Conservation (phyloP, 2,888 invertebrate species). For the Boloria selene region DNA sequence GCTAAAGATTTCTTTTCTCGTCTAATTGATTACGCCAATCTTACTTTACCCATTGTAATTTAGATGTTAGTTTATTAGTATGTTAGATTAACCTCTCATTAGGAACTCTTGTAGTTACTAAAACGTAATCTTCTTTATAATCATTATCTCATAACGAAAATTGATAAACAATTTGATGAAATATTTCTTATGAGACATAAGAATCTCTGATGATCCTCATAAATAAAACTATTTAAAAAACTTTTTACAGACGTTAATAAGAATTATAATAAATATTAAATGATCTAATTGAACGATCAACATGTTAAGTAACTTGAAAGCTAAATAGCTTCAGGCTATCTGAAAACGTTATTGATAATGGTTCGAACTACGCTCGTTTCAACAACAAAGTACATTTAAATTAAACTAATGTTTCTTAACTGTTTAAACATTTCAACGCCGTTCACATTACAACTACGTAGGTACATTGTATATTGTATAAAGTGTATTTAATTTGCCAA, state of each 20-base stretch:
- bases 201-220: background rate
- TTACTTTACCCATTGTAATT: conserved; percentile 13
- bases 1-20: conserved; percentile 4
- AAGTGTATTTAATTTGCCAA: too few species aligned
- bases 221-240: too few species aligned
- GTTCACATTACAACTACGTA: too few species aligned
- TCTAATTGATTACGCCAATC: conserved; percentile 10
- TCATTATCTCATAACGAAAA: background rate
- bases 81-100: conserved; percentile 11
- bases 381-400: conserved; percentile 3
- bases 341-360: background rate
- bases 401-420: background rate
- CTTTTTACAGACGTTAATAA: too few species aligned
- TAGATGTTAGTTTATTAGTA: too few species aligned
- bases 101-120: background rate
- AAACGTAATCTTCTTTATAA: background rate
- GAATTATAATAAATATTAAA: too few species aligned
- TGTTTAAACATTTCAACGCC: too few species aligned
- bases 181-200: too few species aligned
- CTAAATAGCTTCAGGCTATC: background rate
- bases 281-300: too few species aligned
- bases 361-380: background rate
- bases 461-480: too few species aligned
- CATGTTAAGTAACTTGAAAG: too few species aligned
- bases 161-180: too few species aligned